phyloP scores from a whole-genome alignment of 2,113 vertebrate species.

The Bucco capensis region DNA sequence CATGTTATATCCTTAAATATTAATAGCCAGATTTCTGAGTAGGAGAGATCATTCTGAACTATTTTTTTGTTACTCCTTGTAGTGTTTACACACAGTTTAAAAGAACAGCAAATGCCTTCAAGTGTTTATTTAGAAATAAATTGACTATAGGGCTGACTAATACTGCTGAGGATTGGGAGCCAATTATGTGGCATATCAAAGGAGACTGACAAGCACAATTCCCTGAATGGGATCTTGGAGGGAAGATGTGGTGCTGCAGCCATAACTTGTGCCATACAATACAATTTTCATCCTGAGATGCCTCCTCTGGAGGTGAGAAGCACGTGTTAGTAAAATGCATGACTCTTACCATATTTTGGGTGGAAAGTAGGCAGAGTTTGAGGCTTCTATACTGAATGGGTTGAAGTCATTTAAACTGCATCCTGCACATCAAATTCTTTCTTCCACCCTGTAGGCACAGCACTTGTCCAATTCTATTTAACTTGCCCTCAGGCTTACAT shows the following conservation, averaged over 20 bases:
- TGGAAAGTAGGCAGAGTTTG: not conserved
- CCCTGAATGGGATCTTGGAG: not conserved
- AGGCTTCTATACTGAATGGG: not conserved
- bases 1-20: not conserved
- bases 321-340: not conserved
- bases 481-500: not conserved
- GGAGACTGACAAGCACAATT: not conserved
- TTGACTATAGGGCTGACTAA: not conserved
- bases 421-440: constrained; percentile 1
- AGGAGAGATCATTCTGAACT: not conserved
- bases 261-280: not conserved
- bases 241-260: not conserved
- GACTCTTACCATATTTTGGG: not conserved
- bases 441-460: not conserved
- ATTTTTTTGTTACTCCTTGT: not conserved
- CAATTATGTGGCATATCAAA: not conserved
- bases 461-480: constrained; percentile 40
- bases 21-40: not conserved
- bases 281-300: not conserved
- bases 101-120: not conserved
- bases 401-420: not conserved
- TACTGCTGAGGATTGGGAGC: not conserved
- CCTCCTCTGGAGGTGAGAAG: not conserved
- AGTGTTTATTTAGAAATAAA: not conserved
- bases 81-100: not conserved